Conservation (phyloP, 2,113 vertebrate species). For the Hystrix cristata region DNA sequence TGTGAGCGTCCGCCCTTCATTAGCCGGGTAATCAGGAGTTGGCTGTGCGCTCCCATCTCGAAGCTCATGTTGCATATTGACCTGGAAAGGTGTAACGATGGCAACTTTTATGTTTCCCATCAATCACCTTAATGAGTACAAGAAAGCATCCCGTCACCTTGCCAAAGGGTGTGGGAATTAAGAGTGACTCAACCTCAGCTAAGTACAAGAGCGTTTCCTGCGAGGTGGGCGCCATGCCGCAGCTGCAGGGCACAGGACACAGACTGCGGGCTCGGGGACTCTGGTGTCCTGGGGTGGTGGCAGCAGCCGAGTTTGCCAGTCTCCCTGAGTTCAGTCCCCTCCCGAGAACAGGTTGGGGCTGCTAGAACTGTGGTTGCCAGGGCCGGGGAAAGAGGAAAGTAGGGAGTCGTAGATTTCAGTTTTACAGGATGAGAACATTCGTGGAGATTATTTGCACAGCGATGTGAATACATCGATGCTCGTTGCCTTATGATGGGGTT, state of each 20-base stretch:
- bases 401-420: background rate
- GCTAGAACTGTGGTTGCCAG: background rate
- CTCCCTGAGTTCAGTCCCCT: background rate
- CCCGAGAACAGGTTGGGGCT: background rate
- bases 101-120: conserved; percentile 47
- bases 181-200: background rate
- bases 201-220: background rate
- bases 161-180: background rate
- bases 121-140: conserved; percentile 71
- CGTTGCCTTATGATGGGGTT: background rate
- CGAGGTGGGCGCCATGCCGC: no score
- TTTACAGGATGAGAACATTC: background rate
- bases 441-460: background rate
- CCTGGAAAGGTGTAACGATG: conserved; percentile 35
- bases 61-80: background rate
- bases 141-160: conserved; percentile 37
- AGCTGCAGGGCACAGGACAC: background rate
- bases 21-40: conserved; percentile 44
- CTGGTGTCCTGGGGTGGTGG: background rate
- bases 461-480: background rate
- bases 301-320: background rate
- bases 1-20: background rate
- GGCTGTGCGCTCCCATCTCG: conserved; percentile 9
- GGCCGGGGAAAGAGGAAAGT: background rate
- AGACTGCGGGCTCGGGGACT: background rate